Base-by-base conservation (phyloP, 2,113 vertebrate species). In the Platysternon megacephalum region DNA sequence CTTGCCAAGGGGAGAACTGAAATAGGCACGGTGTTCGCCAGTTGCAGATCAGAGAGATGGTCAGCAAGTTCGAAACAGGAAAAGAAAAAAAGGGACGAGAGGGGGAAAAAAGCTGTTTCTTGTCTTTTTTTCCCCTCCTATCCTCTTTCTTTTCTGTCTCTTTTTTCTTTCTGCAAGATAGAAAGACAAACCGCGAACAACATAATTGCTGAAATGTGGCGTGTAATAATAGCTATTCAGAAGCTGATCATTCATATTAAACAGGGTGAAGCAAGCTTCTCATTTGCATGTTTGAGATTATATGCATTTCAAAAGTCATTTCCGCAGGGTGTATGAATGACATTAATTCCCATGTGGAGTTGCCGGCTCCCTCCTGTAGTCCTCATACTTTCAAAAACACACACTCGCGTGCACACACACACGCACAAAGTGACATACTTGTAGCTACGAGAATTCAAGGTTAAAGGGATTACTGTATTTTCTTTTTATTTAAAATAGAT, bases 291-390 rank as follows among this genome's bases (percentile, higher is more conserved):
- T 99, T 98, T 98, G 99, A 99, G 99, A 99, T 99, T 99, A 99
- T 99, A 99, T 99, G 99, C 99, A 99, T 99, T 99, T 99, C 99
- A 99, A 99, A 99, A 99, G 99, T 99, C 99, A 99, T 99, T 99
- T 99, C 99, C 99, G 98, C 99, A 98, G 99, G 99, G 99, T 99
- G 98, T 99, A 98, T 99, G 99, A 99, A 99, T 99, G 99, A 99
- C 99, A 99, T 99, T 99, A 99, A 99, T 99, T 99, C 99, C 99
- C 99, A 95, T 95, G 98, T 97, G 99, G 98, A 98, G 98, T 95
- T 97, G 98, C 95, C 6, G 92, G 93, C 91, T 97, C 98, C 96
- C 94, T 98, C 98, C 98, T 95, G 96, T 98, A 98, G 98, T 98
- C 98, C 98, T 97, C 97, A 98, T 98, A 98, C 98, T 98, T 97